Evolutionary conservation across 2,888 invertebrate genomes (phyloP), one percentile per base, ranked within the genome.

Genomic region (Xestia ashworthii): DNA sequence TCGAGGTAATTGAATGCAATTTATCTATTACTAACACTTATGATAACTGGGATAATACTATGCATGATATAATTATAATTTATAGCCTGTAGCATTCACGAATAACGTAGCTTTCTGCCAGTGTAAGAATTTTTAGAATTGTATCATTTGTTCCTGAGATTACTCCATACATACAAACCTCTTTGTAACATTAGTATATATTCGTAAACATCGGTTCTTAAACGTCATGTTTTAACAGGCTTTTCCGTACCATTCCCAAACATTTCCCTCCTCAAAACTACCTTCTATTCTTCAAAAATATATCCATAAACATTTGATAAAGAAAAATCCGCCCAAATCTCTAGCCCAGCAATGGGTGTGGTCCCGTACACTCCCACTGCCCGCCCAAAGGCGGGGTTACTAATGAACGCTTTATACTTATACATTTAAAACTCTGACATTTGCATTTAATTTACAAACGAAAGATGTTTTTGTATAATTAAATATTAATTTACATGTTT

Each of bases 371-470:
- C 89, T 82, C 92, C 91, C 89, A 85, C 82, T 46, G 87, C 92
- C 91, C 93, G 89, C 94, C 93, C 91, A 87, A 87, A 89, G 94
- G 94, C 93, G 95, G 94, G 83, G 94, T 86, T 87, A 87, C 91
- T 94, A 95, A 94, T 94, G 91, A 93, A 89, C 86, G 79, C 82
- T 87, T 91, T 91, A 91, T 89, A 91, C 65, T 76, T 72, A 71
- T 86, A 85, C 72, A 84, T 84, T 87, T 83, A 81, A 82, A 80
- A 83, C 62, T 65, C 72, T 60, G 68, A 71, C 48, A 84, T 84
- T 84, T 85, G 82, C 83, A 84, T 84, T 84, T 73, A 66, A 78
- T 67, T 68, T 76, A 70, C n/a, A 74, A 19, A 50, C 70, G 48
- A 83, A 77, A 83, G 78, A 79, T 66, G 69, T 80, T 86, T 77